phyloP scores from a whole-genome alignment of 2,888 invertebrate genomes.

The Listrodromus nycthemerus region DNA sequence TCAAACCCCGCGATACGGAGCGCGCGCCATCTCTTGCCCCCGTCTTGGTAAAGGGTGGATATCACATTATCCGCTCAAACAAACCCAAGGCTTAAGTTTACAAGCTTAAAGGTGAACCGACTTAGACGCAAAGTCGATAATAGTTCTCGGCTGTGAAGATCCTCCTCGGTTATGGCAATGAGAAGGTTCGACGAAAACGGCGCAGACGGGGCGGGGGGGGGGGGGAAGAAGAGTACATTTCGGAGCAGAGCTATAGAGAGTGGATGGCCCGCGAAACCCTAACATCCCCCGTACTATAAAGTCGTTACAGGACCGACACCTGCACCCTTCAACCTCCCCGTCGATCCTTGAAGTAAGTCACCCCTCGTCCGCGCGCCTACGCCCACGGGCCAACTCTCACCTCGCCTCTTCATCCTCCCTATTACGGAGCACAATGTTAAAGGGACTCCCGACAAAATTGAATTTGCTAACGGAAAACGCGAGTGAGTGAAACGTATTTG shows the following conservation, averaged over 20 bases:
- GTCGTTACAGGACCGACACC: constrained; percentile 83
- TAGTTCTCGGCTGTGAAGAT: constrained; percentile 74
- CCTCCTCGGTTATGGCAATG: constrained; percentile 57
- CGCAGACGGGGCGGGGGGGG: background rate
- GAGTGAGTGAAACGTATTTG: constrained; percentile 84
- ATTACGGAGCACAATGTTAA: constrained; percentile 83
- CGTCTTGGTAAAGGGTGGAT: constrained; percentile 75
- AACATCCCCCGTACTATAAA: constrained; percentile 77
- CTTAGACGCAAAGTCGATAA: constrained; percentile 78
- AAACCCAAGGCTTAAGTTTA: constrained; percentile 75
- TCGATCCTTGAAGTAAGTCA: constrained; percentile 38
- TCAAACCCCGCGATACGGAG: background rate
- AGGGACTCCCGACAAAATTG: constrained; percentile 83
- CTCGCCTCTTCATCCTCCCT: constrained; percentile 81
- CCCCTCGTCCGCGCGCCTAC: constrained; percentile 70
- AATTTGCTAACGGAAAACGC: constrained; percentile 84
- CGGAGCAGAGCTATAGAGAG: constrained; percentile 24
- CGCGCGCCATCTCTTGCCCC: background rate
- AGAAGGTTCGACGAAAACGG: no score
- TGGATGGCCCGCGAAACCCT: constrained; percentile 67
- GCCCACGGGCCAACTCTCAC: constrained; percentile 66
- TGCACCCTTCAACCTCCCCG: constrained; percentile 72
- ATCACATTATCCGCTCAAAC: constrained; percentile 80
- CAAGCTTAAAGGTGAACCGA: constrained; percentile 79
- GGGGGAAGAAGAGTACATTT: constrained; percentile 15